These are phyloP conservation scores for Drosophila punjabiensis DNA, from an alignment of 1,140 invertebrate genomes.

Conservation along the genomic window DNA sequence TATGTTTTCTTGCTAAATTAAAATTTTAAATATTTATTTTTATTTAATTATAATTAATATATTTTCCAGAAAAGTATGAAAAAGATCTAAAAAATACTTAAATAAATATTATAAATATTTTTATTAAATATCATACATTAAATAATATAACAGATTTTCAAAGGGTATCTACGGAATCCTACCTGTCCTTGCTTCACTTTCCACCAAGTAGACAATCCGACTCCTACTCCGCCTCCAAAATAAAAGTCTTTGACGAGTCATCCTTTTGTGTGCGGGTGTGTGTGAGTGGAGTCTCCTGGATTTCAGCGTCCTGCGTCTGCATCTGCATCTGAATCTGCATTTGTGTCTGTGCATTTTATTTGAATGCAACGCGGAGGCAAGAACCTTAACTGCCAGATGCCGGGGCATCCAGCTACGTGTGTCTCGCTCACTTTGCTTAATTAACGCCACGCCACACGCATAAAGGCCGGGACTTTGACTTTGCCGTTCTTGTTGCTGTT, in stretches of 20 bases:
- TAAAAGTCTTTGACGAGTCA: slow-evolving; percentile 28
- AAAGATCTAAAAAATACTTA: background rate
- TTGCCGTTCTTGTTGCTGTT: slow-evolving; percentile 30
- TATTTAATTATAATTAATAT: background rate
- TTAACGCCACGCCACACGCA: slow-evolving; percentile 66
- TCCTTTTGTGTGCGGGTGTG: slow-evolving; percentile 53
- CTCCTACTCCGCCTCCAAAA: slow-evolving; percentile 19
- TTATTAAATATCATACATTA: too few relatives aligned
- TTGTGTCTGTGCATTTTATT: slow-evolving; percentile 75
- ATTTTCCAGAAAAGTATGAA: background rate
- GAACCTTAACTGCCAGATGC: slow-evolving; percentile 10
- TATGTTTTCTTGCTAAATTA: background rate
- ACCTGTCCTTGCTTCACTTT: background rate
- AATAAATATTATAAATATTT: too few relatives aligned
- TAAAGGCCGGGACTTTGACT: slow-evolving; percentile 75
- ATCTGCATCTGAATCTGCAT: slow-evolving; percentile 19
- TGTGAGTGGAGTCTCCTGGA: slow-evolving; percentile 51
- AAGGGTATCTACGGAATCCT: slow-evolving; percentile 11
- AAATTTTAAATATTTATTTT: background rate
- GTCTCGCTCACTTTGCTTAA: slow-evolving; percentile 83
- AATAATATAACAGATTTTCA: background rate
- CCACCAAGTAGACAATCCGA: slow-evolving; percentile 37
- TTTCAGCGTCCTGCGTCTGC: slow-evolving; percentile 17
- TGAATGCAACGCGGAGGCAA: slow-evolving; percentile 61
- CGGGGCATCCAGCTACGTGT: slow-evolving; percentile 50